phyloP scores from a whole-genome alignment of 2,797 vertebrate species.

The Etheostoma perlongum region DNA sequence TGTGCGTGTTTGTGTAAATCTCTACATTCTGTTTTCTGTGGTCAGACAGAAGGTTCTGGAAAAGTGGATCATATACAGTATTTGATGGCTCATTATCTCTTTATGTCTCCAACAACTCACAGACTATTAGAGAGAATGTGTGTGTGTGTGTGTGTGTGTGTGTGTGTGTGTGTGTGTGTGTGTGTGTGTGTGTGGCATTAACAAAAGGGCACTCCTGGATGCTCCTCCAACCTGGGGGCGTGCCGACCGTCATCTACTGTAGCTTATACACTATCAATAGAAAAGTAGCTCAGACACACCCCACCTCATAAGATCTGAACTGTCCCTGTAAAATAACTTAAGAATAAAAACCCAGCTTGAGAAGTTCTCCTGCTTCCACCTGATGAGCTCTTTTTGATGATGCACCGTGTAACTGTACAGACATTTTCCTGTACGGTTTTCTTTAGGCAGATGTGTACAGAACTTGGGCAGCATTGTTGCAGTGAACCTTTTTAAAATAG shows the following conservation, averaged over 20 bases:
- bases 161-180: neutral
- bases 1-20: slow-evolving; percentile 15
- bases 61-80: slow-evolving; percentile 67
- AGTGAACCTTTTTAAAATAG: slow-evolving; percentile 22
- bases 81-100: slow-evolving; percentile 74
- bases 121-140: slow-evolving; percentile 45
- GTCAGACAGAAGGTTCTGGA: slow-evolving; percentile 73
- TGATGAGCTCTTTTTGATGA: too few relatives aligned
- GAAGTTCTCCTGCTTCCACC: too few relatives aligned
- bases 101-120: slow-evolving; percentile 68
- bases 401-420: neutral
- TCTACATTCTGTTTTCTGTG: slow-evolving; percentile 60
- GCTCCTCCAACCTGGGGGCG: too few relatives aligned
- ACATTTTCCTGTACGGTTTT: slow-evolving; percentile 1
- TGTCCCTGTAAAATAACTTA: too few relatives aligned
- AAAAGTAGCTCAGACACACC: too few relatives aligned
- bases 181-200: neutral
- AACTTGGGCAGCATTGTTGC: neutral
- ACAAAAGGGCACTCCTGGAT: too few relatives aligned
- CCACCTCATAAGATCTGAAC: too few relatives aligned
- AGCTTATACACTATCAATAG: too few relatives aligned
- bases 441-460: slow-evolving; percentile 3
- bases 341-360: too few relatives aligned
- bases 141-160: slow-evolving; percentile 3
- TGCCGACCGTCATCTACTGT: too few relatives aligned